These are phyloP conservation scores for Mormyrus hasselquistii DNA, from an alignment of 2,797 vertebrate species.

Conservation along the genomic window DNA sequence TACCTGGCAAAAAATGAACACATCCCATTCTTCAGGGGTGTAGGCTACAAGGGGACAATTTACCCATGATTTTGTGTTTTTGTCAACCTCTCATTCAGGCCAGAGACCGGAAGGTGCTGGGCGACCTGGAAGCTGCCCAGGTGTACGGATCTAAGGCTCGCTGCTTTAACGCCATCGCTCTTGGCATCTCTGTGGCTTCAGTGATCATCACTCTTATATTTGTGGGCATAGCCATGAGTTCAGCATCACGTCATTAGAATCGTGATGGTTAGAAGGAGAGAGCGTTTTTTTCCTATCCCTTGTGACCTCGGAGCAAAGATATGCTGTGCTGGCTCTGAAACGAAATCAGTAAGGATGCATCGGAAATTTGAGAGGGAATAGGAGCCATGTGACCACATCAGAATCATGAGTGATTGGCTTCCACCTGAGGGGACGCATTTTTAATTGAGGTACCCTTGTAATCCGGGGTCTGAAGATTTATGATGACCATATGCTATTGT, in stretches of 20 bases:
- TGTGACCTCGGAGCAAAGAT: not conserved
- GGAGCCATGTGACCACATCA: not conserved
- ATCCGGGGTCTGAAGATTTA: not conserved
- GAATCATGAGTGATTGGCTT: not conserved
- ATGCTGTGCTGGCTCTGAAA: not conserved
- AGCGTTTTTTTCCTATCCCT: not conserved
- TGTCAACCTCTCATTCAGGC: slow-evolving; percentile 32
- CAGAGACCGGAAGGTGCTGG: slow-evolving; percentile 46
- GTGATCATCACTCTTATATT: not conserved
- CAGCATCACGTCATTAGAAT: not conserved
- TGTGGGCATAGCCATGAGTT: not conserved
- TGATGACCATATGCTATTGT: not conserved
- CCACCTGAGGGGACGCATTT: not conserved
- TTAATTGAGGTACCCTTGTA: not conserved
- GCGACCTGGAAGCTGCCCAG: slow-evolving; percentile 33
- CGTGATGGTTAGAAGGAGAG: not conserved
- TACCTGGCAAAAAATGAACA: not conserved
- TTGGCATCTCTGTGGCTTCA: not conserved
- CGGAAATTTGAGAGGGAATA: not conserved
- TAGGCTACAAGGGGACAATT: not conserved
- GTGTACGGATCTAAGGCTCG: slow-evolving; percentile 32
- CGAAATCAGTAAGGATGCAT: not conserved
- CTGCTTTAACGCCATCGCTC: slow-evolving; percentile 27
- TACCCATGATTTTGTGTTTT: not conserved
- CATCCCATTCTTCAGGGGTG: not conserved